Evolutionary conservation across 2,888 invertebrate genomes (phyloP), one percentile per base, ranked within the genome.

Genomic region (Trichacis sp.): DNA sequence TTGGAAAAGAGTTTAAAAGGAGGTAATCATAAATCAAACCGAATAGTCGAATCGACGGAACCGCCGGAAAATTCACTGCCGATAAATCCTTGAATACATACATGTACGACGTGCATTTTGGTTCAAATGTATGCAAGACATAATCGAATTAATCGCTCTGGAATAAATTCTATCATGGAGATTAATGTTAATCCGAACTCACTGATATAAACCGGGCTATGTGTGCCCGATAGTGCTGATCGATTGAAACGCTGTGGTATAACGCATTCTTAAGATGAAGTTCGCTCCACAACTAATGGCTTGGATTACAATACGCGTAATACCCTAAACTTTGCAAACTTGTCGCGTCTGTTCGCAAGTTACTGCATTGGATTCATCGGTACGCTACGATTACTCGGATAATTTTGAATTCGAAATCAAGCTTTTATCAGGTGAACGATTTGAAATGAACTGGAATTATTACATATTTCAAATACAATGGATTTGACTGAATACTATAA

Each of bases 101-200:
- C 24, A 46, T 24, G 46, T 46, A 24, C 24, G 12, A n/a, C n/a
- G n/a, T 46, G 24, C 20, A 17, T 30, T 48, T 12, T 2, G 14
- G 29, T 12, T 30, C 15, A 17, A 48, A 48, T 48, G 15, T 30
- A 49, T 40, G 50, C 50, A 40, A 51, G 15, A 24, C 18, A 20
- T 51, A 40, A 51, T 51, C 19, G 50, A 24, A 51, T 51, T 51
- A 38, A 51, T 51, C 50, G 38, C 17, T 51, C 15, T 40, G 15
- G 20, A 51, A 51, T 38, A 20, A 14, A 38, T 51, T 51, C 15
- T 30, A 15, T 52, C 20, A 5, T 18, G 30, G 29, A 18, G 43
- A 43, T 52, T 29, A 52, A 52, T 30, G 30, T 52, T 52, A 52
- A 52, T 52, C 20, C 43, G n/a, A 30, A 43, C 43, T 43, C 43